Conservation (phyloP, 2,113 vertebrate genomes). For the Ovis canadensis region DNA sequence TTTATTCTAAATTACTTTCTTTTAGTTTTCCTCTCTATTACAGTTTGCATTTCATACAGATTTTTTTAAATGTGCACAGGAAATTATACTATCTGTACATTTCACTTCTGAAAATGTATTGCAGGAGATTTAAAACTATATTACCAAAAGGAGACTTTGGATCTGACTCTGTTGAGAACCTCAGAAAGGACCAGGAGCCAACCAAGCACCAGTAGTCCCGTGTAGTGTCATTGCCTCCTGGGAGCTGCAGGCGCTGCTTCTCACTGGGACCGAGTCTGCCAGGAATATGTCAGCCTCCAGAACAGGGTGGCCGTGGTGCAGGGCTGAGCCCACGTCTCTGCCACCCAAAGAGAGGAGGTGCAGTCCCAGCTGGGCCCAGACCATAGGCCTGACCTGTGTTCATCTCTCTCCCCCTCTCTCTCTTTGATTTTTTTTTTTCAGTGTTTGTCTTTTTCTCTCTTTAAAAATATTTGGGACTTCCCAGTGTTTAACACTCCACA, state of each 20-base stretch:
- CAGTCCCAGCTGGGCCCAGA: background rate
- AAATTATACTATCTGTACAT: background rate
- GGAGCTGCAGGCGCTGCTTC: background rate
- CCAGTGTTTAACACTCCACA: background rate
- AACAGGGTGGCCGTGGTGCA: background rate
- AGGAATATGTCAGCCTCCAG: too few species aligned
- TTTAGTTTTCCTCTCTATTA: background rate
- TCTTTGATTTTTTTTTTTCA: background rate
- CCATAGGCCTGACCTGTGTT: background rate
- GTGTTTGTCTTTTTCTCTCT: background rate
- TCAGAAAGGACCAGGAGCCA: background rate
- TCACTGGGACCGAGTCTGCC: background rate
- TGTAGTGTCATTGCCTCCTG: background rate
- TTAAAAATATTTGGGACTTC: background rate
- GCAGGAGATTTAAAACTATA: background rate
- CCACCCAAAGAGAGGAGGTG: background rate
- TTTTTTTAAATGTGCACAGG: background rate
- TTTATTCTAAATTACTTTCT: background rate
- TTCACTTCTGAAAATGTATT: background rate
- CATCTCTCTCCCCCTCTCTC: background rate
- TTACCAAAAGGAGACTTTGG: background rate
- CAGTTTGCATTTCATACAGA: background rate
- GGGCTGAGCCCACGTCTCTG: background rate
- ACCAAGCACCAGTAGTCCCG: accelerated
- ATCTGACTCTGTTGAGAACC: background rate